Base-by-base conservation (phyloP, 1,140 invertebrate genomes). In the Tetramorium parvispinum region DNA sequence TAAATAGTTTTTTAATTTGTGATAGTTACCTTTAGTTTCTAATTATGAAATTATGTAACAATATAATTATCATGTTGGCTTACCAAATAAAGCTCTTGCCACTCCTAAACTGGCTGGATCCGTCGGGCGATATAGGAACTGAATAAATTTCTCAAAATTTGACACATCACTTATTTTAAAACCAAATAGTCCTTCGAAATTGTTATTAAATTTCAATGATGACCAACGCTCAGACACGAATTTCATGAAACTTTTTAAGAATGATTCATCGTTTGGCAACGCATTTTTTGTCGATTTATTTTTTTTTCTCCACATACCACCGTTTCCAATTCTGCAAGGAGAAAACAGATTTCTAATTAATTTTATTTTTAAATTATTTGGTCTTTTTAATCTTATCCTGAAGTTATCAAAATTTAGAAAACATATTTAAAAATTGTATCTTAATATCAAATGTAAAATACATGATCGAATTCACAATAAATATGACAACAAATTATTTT, bases 21-120 rank as follows among this genome's bases (percentile, higher is more conserved):
- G 3, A 16, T 4, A 24, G 24, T 27, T 43, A 43, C 24, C 7
- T 61, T 27, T 53, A 43, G 4, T 27, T 24, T 43, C 32, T 59
- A 40, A 46, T 32, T 73, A n/a, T 2, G 18, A 59, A 73, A 59
- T 57, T 59, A 57, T 24, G 1, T 16, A 46, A 32, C 0, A n/a
- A 6, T 32, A 32, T 21, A 75, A 73, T 66, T 66, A 66, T 65
- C 10, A 37, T 16, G 2, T 65, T 66, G 49, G 89, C 95, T 96
- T 95, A 98, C 97, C 98, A 94, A 97, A 98, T 0, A 98, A 93
- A 87, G 97, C 96, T 77, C 98, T 96, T 18, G 97, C 96, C 0
- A 98, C 94, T n/a, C 97, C 98, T 32, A 98, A 95, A 92, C 97
- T 97, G 0, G 97, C 96, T 10, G 97, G 96, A 95, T 98, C 97